Base-by-base conservation (phyloP, 1,140 invertebrate species). In the Paracyclopina nana region DNA sequence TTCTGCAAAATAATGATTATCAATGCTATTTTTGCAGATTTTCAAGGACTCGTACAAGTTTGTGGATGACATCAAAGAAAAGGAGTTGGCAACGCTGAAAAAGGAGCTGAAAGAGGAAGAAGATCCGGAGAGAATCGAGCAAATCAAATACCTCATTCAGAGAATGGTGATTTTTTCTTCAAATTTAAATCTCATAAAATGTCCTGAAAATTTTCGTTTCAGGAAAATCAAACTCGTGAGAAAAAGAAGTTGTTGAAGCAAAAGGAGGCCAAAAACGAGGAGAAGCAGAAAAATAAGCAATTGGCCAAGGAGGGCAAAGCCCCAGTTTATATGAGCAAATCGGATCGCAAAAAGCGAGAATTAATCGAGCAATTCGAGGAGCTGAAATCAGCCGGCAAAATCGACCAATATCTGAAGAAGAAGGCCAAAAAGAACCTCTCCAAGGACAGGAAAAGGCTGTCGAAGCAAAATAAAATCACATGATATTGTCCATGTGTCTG, bases 11-110 rank as follows among this genome's bases (percentile, higher is more conserved):
- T n/a, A n/a, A n/a, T n/a, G n/a, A n/a, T n/a, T n/a, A n/a, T n/a
- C n/a, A n/a, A n/a, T n/a, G n/a, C n/a, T n/a, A n/a, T n/a, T n/a
- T n/a, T n/a, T n/a, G n/a, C n/a, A 62, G 56, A 66, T 68, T 18
- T 87, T 86, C 57, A 75, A 76, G 52, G 67, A 72, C 54, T 73
- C 80, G 58, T 90, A 84, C 58, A 68, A 70, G 55, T 88, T 90
- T 62, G 56, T 88, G 0, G 69, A 65, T 11, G 70, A 82, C 31
- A 65, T 82, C 0, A 70, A 72, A 12, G 60, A 72, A 52, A 72
- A 77, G 55, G 82, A 85, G 61, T 65, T 77, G 0, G 62, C 69
- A 54, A 57, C 69, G 27, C 65, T 84, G 25, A 70, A 73, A 57
- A 68, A 72, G 25, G 70, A 79, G 60, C 58, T 81, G 11, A 69